phyloP scores from a whole-genome alignment of 2,113 vertebrate species.

The Rhipidura dahli region DNA sequence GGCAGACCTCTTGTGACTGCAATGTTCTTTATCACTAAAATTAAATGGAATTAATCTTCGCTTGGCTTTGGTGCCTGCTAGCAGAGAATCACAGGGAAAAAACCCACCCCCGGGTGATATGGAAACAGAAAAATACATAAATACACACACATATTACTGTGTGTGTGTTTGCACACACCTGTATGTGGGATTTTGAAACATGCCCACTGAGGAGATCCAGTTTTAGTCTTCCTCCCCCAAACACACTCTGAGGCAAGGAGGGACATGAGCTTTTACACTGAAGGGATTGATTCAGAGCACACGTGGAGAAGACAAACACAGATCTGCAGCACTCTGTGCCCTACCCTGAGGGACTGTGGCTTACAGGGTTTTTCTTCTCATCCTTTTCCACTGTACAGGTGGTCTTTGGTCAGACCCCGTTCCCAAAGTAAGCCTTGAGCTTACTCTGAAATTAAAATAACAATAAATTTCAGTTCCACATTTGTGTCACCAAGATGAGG shows the following conservation, averaged over 20 bases:
- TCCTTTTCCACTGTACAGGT: background rate
- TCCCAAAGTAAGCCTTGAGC: background rate
- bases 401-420: background rate
- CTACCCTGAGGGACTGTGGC: background rate
- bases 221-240: background rate
- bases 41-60: slow-evolving; percentile 19
- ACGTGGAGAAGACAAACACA: fast-evolving
- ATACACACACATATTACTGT: fast-evolving
- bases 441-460: background rate
- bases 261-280: background rate
- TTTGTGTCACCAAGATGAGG: background rate
- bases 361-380: background rate
- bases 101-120: background rate
- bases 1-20: slow-evolving; percentile 2
- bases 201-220: background rate
- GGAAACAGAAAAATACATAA: background rate
- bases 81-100: background rate
- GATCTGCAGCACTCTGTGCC: background rate
- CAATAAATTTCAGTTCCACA: background rate
- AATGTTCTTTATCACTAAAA: slow-evolving; percentile 1
- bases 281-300: background rate
- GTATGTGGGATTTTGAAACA: background rate
- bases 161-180: background rate
- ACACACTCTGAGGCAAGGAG: background rate
- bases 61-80: background rate